Evolutionary conservation across 2,888 invertebrate species (phyloP), one percentile per base, ranked within the genome.

Genomic region (Euproctis similis): DNA sequence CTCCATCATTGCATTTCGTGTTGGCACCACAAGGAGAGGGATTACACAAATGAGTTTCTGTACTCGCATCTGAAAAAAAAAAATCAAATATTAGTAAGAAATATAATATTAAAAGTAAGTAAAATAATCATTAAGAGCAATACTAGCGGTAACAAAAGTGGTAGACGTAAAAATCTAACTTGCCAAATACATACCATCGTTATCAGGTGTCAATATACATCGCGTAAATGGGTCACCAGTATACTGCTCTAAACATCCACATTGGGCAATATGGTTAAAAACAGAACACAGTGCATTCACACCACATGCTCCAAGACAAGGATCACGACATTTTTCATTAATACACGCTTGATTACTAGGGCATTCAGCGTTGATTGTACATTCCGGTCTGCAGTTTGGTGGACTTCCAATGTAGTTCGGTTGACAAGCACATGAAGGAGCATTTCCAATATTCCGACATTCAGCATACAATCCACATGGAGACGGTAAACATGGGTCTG

Each of bases 1-100:
- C 55, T 20, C 92, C 92, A 44, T 90, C 81, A 42, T 74, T 65
- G 56, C 93, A 93, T 53, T 87, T 72, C 8, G 94, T 86, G 65
- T 94, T 94, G 12, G 90, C 68, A 22, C 94, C 89, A 64, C 91
- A 91, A 1, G 90, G 90, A 6, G 87, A 87, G 26, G 89, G 88
- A 53, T 87, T 85, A 52, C 91, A 91, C 9, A 87, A 87, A 60
- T 90, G 88, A 8, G 59, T 53, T 32, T 80, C 72, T 1, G 41
- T 22, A 28, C 18, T 28, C 9, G 41, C 39, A 31, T 69, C 76
- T 77, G 65, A 26, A 59, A 59, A 50, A 24, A 11, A 34, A 10
- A 11, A 8, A 24, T 20, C 9, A 9, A 9, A 18, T 25, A 11
- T 17, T 25, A 11, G 7, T 6, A 19, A n/a, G n/a, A n/a, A n/a